These are phyloP conservation scores for Lasioglossum lativentre DNA, from an alignment of 2,888 invertebrate genomes.

Conservation along the genomic window DNA sequence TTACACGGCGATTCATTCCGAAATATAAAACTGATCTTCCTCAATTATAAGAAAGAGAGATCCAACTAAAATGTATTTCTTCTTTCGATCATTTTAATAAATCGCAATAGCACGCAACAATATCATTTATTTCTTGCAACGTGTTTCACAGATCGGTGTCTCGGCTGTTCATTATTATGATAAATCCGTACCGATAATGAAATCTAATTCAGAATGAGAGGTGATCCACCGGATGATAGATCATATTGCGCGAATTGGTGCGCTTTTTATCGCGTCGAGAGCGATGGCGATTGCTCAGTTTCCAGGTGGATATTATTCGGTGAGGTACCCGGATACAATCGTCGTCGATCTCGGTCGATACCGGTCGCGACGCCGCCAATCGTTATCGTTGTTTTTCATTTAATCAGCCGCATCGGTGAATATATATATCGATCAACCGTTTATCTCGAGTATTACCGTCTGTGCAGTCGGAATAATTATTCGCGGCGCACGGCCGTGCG, in stretches of 20 bases:
- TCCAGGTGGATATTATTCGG: background rate
- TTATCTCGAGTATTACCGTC: slow-evolving; percentile 31
- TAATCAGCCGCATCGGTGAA: slow-evolving; percentile 28
- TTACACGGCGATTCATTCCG: too few relatives aligned
- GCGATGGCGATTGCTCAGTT: background rate
- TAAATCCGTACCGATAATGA: background rate
- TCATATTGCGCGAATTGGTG: background rate
- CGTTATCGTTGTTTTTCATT: slow-evolving; percentile 38
- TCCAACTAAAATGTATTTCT: too few relatives aligned
- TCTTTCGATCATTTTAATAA: too few relatives aligned
- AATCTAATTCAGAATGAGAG: background rate
- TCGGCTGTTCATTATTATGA: too few relatives aligned
- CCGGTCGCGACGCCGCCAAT: slow-evolving; percentile 13
- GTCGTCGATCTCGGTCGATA: slow-evolving; percentile 5
- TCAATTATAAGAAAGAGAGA: too few relatives aligned
- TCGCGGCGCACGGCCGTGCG: background rate
- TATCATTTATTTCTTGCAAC: too few relatives aligned
- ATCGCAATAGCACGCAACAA: too few relatives aligned
- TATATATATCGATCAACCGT: slow-evolving; percentile 46
- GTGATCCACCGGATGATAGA: background rate
- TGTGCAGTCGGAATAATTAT: slow-evolving; percentile 38
- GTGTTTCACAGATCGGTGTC: too few relatives aligned
- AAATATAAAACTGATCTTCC: too few relatives aligned
- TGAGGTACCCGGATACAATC: background rate
- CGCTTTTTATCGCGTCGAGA: background rate